phyloP scores from a whole-genome alignment of 2,113 vertebrate genomes.

The Nibea albiflora region DNA sequence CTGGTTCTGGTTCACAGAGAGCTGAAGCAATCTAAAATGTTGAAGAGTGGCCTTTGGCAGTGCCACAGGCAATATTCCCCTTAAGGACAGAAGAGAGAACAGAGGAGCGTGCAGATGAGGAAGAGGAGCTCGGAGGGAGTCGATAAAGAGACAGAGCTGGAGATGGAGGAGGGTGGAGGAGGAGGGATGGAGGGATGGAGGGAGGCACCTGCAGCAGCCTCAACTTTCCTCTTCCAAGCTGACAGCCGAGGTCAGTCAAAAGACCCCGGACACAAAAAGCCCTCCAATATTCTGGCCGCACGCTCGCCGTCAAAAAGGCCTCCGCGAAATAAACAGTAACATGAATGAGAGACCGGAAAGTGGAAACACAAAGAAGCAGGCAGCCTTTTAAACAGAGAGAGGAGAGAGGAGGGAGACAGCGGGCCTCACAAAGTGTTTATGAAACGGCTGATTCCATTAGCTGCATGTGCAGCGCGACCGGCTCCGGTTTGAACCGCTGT shows the following conservation, averaged over 20 bases:
- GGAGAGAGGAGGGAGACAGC: not conserved
- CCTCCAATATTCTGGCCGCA: constrained; percentile 8
- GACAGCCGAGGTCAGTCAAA: constrained; percentile 54
- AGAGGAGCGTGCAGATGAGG: constrained; percentile 1
- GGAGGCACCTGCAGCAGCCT: constrained; percentile 7
- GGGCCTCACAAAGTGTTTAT: constrained; percentile 17
- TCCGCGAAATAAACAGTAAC: constrained; percentile 33
- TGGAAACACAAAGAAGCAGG: constrained; percentile 11
- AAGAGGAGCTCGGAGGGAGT: not conserved
- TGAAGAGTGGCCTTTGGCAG: constrained; percentile 25
- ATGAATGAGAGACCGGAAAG: constrained; percentile 25
- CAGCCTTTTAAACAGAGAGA: constrained; percentile 28
- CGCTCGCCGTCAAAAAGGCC: constrained; percentile 29
- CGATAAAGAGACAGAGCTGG: constrained; percentile 5
- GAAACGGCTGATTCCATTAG: constrained; percentile 44
- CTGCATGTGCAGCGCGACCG: not conserved
- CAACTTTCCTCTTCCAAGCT: not conserved
- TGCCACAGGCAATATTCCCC: constrained; percentile 34
- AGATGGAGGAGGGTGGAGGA: not conserved
- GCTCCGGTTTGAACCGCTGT: constrained; percentile 3
- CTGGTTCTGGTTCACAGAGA: constrained; percentile 1
- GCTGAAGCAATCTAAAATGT: not conserved
- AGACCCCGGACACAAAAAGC: constrained; percentile 25
- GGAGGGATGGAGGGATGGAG: not conserved
- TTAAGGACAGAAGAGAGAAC: constrained; percentile 7